These are phyloP conservation scores for Rhegmatorhina hoffmannsi DNA, from an alignment of 2,113 vertebrate genomes.

Conservation along the genomic window DNA sequence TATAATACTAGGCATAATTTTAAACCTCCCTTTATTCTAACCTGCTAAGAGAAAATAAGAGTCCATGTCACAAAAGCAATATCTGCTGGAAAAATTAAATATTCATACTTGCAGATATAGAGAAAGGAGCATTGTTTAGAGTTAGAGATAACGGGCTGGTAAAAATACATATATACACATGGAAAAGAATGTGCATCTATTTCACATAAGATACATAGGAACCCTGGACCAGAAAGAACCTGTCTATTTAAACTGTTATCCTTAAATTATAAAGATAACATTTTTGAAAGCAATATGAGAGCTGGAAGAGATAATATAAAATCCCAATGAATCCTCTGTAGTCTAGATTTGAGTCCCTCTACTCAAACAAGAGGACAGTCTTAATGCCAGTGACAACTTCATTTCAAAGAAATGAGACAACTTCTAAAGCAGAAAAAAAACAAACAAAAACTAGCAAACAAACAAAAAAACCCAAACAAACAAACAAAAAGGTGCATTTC, in stretches of 20 bases:
- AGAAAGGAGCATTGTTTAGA: background rate
- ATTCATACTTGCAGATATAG: background rate
- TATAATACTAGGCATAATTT: background rate
- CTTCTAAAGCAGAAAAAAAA: background rate
- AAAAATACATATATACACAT: background rate
- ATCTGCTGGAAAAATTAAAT: background rate
- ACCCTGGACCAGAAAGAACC: background rate
- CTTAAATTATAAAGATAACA: background rate
- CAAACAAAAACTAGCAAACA: no score
- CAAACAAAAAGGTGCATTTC: background rate
- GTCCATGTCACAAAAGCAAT: background rate
- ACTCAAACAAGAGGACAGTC: background rate
- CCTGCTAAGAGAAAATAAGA: background rate
- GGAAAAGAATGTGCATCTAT: background rate
- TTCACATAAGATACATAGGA: background rate
- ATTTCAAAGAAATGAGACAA: background rate
- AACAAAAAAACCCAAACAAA: no score
- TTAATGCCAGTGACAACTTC: background rate
- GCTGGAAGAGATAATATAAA: background rate
- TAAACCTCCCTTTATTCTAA: background rate
- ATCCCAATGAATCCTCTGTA: background rate
- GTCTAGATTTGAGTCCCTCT: background rate
- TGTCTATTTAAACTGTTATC: background rate
- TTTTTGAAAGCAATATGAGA: conserved; percentile 4
- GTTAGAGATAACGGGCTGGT: background rate